Evolutionary conservation across 2,888 invertebrate genomes (phyloP).

Genomic region (Xanthia icteritia): DNA sequence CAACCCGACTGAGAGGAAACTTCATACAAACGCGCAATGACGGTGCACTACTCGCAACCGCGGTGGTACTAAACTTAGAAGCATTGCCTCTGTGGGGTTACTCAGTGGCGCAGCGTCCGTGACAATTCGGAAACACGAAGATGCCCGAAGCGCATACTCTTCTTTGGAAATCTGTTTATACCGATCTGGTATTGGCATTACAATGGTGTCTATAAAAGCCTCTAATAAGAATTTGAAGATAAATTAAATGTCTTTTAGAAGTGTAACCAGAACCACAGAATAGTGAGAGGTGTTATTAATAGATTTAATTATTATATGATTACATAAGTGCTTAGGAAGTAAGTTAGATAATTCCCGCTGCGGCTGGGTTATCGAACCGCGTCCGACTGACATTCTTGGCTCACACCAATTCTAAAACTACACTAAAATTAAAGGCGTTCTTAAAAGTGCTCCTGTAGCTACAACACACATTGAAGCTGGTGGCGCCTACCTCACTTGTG

Average conservation of each 20-base stretch:
- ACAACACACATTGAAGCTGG: background rate
- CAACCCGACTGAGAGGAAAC: too few relatives aligned
- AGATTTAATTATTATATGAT: constrained; percentile 19
- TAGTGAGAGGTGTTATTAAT: constrained; percentile 20
- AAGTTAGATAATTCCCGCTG: constrained; percentile 63
- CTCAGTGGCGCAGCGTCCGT: too few relatives aligned
- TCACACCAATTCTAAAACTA: background rate
- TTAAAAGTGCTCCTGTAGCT: background rate
- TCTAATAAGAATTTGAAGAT: background rate
- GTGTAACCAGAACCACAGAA: background rate
- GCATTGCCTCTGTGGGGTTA: too few relatives aligned
- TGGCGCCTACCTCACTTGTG: background rate
- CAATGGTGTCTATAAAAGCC: too few relatives aligned
- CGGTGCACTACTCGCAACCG: too few relatives aligned
- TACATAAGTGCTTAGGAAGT: constrained; percentile 18
- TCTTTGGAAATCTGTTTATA: background rate
- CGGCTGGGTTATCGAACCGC: constrained; percentile 64
- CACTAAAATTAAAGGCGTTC: background rate
- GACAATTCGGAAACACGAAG: too few relatives aligned
- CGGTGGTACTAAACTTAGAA: too few relatives aligned
- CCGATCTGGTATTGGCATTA: background rate
- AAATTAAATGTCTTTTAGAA: background rate
- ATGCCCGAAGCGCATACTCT: too few relatives aligned
- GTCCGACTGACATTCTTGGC: constrained; percentile 50
- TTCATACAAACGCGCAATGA: too few relatives aligned